Conservation (phyloP, 1,140 invertebrate genomes). For the Papilio polyxenes region DNA sequence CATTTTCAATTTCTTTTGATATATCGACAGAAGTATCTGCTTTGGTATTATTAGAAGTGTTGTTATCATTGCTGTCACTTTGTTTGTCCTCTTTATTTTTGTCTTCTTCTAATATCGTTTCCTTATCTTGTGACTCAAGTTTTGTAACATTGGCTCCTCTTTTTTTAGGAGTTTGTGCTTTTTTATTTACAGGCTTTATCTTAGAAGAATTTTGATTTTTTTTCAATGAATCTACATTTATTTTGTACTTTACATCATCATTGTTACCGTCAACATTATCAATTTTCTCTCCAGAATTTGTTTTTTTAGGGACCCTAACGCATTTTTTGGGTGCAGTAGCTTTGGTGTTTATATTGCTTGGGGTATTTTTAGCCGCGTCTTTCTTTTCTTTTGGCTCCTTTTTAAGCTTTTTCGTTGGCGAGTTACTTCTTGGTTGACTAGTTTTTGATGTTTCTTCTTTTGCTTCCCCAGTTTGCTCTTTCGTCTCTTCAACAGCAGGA, state of each 20-base stretch:
- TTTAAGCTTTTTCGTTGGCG: slow-evolving; percentile 66
- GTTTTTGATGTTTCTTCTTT: slow-evolving; percentile 58
- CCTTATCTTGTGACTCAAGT: slow-evolving; percentile 41
- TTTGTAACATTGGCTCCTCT: slow-evolving; percentile 48
- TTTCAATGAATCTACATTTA: slow-evolving; percentile 64
- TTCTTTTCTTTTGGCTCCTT: slow-evolving; percentile 71
- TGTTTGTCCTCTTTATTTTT: slow-evolving; percentile 44
- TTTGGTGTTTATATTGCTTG: slow-evolving; percentile 48
- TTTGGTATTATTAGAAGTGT: slow-evolving; percentile 41
- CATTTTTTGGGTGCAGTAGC: slow-evolving; percentile 61
- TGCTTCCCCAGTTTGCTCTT: slow-evolving; percentile 50
- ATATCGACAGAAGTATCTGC: slow-evolving; percentile 38
- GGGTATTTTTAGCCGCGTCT: slow-evolving; percentile 61
- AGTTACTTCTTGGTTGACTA: slow-evolving; percentile 55
- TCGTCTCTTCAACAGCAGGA: slow-evolving; percentile 51
- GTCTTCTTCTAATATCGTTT: slow-evolving; percentile 39
- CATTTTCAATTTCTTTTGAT: slow-evolving; percentile 41
- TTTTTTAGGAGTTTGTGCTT: slow-evolving; percentile 53
- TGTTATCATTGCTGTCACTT: slow-evolving; percentile 44
- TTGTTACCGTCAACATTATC: slow-evolving; percentile 54
- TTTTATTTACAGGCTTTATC: slow-evolving; percentile 63
- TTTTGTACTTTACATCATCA: slow-evolving; percentile 72
- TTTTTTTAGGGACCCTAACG: slow-evolving; percentile 53
- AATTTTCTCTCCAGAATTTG: slow-evolving; percentile 48
- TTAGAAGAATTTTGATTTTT: slow-evolving; percentile 63